These are phyloP conservation scores for Megaceryle maxima DNA, from an alignment of 2,113 vertebrate species.

Conservation along the genomic window DNA sequence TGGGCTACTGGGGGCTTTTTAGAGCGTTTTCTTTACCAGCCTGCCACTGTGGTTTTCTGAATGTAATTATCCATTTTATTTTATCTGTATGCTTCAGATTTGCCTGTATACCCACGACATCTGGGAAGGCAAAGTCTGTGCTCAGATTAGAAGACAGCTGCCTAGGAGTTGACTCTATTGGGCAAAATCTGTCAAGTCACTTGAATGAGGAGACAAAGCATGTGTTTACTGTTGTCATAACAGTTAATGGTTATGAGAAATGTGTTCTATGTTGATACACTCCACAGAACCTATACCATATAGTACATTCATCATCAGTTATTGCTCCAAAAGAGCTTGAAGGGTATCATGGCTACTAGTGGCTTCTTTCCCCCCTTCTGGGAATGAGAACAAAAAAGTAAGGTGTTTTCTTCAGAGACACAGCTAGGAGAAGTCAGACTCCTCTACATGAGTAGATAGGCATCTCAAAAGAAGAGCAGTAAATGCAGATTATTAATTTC, in stretches of 20 bases:
- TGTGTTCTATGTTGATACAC: neutral
- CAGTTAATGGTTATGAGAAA: neutral
- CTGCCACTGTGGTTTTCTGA: neutral
- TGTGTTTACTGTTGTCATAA: neutral
- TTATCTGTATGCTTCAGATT: neutral
- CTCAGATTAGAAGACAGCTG: neutral
- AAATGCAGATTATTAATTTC: neutral
- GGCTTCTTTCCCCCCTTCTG: neutral
- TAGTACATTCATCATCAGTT: neutral
- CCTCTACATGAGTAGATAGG: neutral
- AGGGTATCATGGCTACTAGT: neutral
- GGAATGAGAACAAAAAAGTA: neutral
- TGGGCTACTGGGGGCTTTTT: neutral
- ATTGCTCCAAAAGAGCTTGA: neutral
- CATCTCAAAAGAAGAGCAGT: neutral
- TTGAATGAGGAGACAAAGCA: neutral
- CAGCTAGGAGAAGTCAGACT: neutral
- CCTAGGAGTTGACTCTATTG: neutral
- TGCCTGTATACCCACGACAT: neutral
- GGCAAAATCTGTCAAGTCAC: neutral
- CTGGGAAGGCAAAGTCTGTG: neutral
- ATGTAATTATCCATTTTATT: neutral
- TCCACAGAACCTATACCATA: neutral
- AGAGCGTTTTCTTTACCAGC: neutral
- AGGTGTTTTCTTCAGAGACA: neutral